Percentiles rank a stretch among this genome's conserved stretches.
phyloP scores from a whole-genome alignment of 2,113 vertebrate species.

The Oncorhynchus tshawytscha region DNA sequence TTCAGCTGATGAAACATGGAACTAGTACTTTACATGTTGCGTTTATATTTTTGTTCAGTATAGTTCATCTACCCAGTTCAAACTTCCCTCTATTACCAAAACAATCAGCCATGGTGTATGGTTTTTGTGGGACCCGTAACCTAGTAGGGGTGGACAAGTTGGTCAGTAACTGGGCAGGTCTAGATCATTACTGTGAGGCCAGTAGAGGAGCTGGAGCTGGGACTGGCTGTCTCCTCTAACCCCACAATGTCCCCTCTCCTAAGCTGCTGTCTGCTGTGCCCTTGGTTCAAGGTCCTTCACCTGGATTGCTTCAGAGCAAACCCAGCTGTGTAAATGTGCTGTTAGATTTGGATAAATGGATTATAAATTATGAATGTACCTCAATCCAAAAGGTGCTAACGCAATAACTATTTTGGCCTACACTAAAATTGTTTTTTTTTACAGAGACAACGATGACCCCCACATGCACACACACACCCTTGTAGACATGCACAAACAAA shows the following conservation, averaged over 20 bases:
- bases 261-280: slow-evolving; percentile 26
- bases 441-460: background rate
- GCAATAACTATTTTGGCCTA: slow-evolving; percentile 50
- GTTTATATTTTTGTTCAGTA: too few relatives aligned
- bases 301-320: slow-evolving; percentile 46
- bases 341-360: slow-evolving; percentile 64
- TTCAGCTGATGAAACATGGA: too few relatives aligned
- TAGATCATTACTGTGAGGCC: background rate
- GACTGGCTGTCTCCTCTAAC: background rate
- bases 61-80: too few relatives aligned
- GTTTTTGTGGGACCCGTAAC: too few relatives aligned
- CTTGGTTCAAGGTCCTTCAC: slow-evolving; percentile 68
- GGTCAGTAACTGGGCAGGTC: background rate
- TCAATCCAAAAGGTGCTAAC: slow-evolving; percentile 60
- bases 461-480: background rate
- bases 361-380: slow-evolving; percentile 66
- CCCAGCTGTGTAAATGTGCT: slow-evolving; percentile 54
- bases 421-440: slow-evolving; percentile 54
- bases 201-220: background rate
- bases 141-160: too few relatives aligned
- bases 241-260: background rate
- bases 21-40: too few relatives aligned
- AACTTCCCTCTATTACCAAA: too few relatives aligned
- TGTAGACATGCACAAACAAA: background rate
- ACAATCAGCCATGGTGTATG: too few relatives aligned